Evolutionary conservation across 2,888 invertebrate genomes (phyloP).

Genomic region (Ophioninae sp.): DNA sequence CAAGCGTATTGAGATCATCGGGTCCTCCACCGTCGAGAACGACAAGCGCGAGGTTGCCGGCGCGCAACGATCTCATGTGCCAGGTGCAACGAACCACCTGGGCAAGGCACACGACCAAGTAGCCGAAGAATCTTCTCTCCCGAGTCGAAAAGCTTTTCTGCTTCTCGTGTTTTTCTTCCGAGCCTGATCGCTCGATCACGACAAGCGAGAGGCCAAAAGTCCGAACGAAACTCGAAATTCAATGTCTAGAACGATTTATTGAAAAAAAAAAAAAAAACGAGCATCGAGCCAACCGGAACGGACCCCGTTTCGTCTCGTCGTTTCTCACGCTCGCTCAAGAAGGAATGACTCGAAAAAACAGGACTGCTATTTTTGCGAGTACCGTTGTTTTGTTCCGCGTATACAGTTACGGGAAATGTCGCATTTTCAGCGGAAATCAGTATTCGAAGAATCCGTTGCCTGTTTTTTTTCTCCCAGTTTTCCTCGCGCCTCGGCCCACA

Average conservation of each 20-base stretch:
- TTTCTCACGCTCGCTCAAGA: too few relatives aligned
- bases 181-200: background rate
- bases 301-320: too few relatives aligned
- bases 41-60: slow-evolving; percentile 93
- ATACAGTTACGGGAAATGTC: too few relatives aligned
- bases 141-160: slow-evolving; percentile 1
- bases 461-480: too few relatives aligned
- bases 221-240: background rate
- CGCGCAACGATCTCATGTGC: slow-evolving; percentile 92
- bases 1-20: slow-evolving; percentile 72
- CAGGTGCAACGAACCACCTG: slow-evolving; percentile 91
- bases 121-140: slow-evolving; percentile 59
- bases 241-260: background rate
- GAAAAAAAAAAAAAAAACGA: too few relatives aligned
- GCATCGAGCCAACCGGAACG: too few relatives aligned
- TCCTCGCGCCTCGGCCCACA: too few relatives aligned
- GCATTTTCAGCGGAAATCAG: too few relatives aligned
- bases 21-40: slow-evolving; percentile 82
- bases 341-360: too few relatives aligned
- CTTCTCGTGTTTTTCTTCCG: background rate
- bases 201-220: background rate
- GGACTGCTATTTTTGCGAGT: too few relatives aligned
- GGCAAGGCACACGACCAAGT: slow-evolving; percentile 95
- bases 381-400: too few relatives aligned
- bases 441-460: too few relatives aligned